Conservation (phyloP, 1,140 invertebrate genomes). For the Druon quercuslanigerum region DNA sequence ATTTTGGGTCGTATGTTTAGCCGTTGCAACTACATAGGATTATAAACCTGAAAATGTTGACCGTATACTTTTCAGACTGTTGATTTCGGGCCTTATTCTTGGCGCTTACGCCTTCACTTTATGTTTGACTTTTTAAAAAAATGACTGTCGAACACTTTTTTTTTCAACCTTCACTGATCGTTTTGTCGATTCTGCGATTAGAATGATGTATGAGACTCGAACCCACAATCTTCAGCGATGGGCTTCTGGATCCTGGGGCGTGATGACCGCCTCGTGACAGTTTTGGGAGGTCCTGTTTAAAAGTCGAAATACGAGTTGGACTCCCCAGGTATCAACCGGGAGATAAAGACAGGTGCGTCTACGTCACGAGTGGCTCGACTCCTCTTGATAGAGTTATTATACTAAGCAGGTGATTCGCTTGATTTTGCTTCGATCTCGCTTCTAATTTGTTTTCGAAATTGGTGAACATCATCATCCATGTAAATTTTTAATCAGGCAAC, state of each 20-base stretch:
- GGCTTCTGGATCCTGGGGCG: conserved; percentile 15
- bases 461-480: conserved; percentile 22
- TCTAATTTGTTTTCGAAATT: conserved; percentile 24
- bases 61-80: too few relatives aligned
- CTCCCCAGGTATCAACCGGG: neutral
- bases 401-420: conserved; percentile 9
- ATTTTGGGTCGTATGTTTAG: too few relatives aligned
- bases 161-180: neutral
- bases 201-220: conserved; percentile 2
- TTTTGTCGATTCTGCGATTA: neutral
- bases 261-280: neutral
- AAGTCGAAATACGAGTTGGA: conserved; percentile 19
- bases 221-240: neutral
- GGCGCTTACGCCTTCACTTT: too few relatives aligned
- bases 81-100: too few relatives aligned
- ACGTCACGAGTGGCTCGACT: neutral
- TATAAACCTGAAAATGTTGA: too few relatives aligned
- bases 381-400: conserved; percentile 21
- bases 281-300: conserved; percentile 12
- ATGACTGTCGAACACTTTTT: neutral
- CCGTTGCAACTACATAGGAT: too few relatives aligned
- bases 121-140: too few relatives aligned
- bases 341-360: conserved; percentile 4
- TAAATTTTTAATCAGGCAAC: conserved; percentile 13
- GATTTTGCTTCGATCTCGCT: conserved; percentile 9